Evolutionary conservation across 2,797 vertebrate species (phyloP), one percentile per base, ranked within the genome.

Genomic region (Ciconia nigra): DNA sequence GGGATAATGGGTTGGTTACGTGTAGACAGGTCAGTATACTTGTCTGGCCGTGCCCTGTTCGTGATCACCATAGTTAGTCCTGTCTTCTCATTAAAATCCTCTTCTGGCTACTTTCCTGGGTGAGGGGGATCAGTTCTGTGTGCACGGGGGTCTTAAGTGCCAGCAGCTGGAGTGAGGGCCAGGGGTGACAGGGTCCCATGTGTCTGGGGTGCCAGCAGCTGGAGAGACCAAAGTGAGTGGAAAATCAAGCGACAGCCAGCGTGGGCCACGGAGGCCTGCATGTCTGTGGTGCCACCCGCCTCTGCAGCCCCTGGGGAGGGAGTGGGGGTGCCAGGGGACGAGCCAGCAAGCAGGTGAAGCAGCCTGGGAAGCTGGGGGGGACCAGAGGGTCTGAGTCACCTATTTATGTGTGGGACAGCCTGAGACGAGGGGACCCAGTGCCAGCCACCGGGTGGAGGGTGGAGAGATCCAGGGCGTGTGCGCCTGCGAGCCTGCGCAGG

Each of bases 401-500:
- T 3, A 2, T 59, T 37, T 35, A 15, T 62, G 47, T 2, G 3
- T 19, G 12, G 28, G 28, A 15, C 42, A 55, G 37, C 28, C 42
- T 3, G 7, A 37, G 41, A 33, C 0, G 5, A 66, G 28, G 25
- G 29, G 13, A 29, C 22, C 11, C 0, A 0, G 19, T 33, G 33
- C 42, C 5, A 19, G 42, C 21, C 31, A 17, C 12, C 0, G 2
- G 22, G 37, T 44, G 24, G 18, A 15, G 33, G 28, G 10, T 51
- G 42, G 49, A n/a, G 57, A 57, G 13, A 42, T 11, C 13, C 7
- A 5, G 0, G 1, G 42, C 0, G 1, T 8, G 4, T 8, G 8
- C 26, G 47, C 11, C 47, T 31, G 25, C 0, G 5, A 76, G 41
- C 12, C 41, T 24, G 15, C 14, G 62, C 9, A 7, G 14, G 55